These are phyloP conservation scores for Pyrocoelia pectoralis DNA, from an alignment of 2,888 invertebrate species.

Conservation along the genomic window DNA sequence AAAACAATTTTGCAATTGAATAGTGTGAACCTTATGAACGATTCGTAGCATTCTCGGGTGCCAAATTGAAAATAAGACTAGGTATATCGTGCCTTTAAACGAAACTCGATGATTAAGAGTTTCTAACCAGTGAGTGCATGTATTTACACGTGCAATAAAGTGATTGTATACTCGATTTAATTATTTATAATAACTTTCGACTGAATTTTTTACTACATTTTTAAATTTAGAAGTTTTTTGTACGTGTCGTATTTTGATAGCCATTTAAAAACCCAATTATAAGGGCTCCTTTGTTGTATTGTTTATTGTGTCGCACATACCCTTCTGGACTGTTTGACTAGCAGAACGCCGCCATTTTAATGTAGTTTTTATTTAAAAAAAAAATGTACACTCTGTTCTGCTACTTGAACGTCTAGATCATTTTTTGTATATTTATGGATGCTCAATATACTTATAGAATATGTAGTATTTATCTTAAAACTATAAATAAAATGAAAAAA, in stretches of 20 bases:
- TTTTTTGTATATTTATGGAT: slow-evolving; percentile 61
- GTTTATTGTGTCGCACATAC: slow-evolving; percentile 58
- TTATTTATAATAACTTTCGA: slow-evolving; percentile 50
- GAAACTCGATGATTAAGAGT: slow-evolving; percentile 15
- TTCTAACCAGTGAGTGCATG: slow-evolving; percentile 34
- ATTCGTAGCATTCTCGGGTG: slow-evolving; percentile 59
- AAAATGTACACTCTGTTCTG: slow-evolving; percentile 47
- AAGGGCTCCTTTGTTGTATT: slow-evolving; percentile 40
- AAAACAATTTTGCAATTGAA: slow-evolving; percentile 54
- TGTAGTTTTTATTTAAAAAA: slow-evolving; percentile 41
- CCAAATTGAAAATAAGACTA: slow-evolving; percentile 58
- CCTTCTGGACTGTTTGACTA: slow-evolving; percentile 61
- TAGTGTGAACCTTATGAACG: slow-evolving; percentile 50
- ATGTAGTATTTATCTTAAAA: slow-evolving; percentile 61
- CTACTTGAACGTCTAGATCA: slow-evolving; percentile 62
- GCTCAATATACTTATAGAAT: slow-evolving; percentile 60
- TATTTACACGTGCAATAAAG: slow-evolving; percentile 36
- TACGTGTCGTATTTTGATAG: slow-evolving; percentile 57
- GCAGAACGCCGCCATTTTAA: slow-evolving; percentile 53
- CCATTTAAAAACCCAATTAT: slow-evolving; percentile 52
- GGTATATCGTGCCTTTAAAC: slow-evolving; percentile 57
- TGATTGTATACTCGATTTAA: slow-evolving; percentile 49
- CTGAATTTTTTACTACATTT: slow-evolving; percentile 56
- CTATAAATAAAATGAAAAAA: slow-evolving; percentile 43
- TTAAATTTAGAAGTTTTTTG: slow-evolving; percentile 54